Base-by-base conservation (phyloP, 1,140 invertebrate species). In the Rhopalosiphum padi region DNA sequence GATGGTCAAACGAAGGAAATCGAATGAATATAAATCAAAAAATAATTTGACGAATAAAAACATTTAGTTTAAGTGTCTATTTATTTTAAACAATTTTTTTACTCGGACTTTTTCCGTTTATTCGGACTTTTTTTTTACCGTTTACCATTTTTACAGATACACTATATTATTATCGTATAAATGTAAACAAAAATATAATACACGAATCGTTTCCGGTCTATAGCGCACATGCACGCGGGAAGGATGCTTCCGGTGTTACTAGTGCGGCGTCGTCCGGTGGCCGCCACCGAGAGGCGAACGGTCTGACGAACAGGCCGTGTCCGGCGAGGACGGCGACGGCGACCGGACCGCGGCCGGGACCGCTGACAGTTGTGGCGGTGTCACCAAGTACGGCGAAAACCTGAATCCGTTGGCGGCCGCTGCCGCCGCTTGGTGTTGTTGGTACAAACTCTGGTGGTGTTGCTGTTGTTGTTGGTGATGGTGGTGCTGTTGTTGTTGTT, bases 381-480 rank as follows among this genome's bases (percentile, higher is more conserved):
- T 48, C 21, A 93, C 91, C 82, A 85, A 25, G 82, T 93, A 93
- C n/a, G 91, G 91, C 35, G 91, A 93, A 22, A 93, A 93, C 35
- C 91, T 51, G 82, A 93, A 93, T 25, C 91, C 91, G 48, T 93
- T 94, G 21, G 60, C 91, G 87, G 60, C 93, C 93, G 88, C 68
- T 4, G 94, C 90, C 91, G 60, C 94, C 93, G 90, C 88, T 46
- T 87, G 55, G 82, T 93, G 83, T 90, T 94, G 93, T 77, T 93
- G 68, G 89, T 90, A 68, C 37, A 90, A 9, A 25, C 11, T 43
- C 35, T 37, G 25, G 53, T 90, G 89, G 11, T 68, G 53, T 2
- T 68, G 53, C 6, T 90, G 53, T 5, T 90, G 88, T 4, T 89
- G 87, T 5, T 87, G 85, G 0, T 55, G 53, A 0, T 55, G 55